Evolutionary conservation across 1,140 invertebrate genomes (phyloP).

Genomic region (Eulimnadia texana): DNA sequence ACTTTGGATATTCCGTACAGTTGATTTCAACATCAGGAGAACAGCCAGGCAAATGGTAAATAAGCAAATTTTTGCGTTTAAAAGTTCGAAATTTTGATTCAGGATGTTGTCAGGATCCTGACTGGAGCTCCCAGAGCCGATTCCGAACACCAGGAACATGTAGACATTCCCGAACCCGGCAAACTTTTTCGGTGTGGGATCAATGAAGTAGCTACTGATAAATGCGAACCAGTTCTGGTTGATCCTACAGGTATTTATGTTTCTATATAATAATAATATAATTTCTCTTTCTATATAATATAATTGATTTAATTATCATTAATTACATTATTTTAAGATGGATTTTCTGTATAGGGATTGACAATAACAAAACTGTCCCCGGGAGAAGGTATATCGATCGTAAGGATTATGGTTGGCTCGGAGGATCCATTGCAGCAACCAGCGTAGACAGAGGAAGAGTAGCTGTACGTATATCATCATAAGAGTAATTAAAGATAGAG

Average conservation of each 20-base stretch:
- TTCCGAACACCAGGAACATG: constrained; percentile 16
- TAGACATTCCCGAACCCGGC: constrained; percentile 19
- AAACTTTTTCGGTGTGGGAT: constrained; percentile 20
- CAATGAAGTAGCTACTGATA: constrained; percentile 1
- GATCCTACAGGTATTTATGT: constrained; percentile 15
- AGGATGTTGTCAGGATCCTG: constrained; percentile 17
- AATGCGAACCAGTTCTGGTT: constrained; percentile 15
- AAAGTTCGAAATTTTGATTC: neutral
- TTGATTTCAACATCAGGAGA: constrained; percentile 2
- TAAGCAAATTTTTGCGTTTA: neutral
- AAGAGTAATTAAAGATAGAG: no score
- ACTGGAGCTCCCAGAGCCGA: constrained; percentile 23
- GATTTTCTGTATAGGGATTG: neutral
- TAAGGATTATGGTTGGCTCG: constrained; percentile 22
- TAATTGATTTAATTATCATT: no score
- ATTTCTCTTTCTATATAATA: no score
- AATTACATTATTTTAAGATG: neutral
- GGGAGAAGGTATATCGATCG: constrained; percentile 8
- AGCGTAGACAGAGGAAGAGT: constrained; percentile 15
- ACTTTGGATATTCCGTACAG: constrained; percentile 14
- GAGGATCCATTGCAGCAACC: constrained; percentile 16
- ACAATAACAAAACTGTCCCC: neutral
- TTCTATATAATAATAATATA: neutral
- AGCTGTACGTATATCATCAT: constrained; percentile 14
- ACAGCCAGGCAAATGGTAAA: neutral